Percentiles rank a stretch among this genome's conserved stretches.
These are phyloP conservation scores for Lasioglossum figueresi DNA, from an alignment of 2,888 invertebrate genomes.

Conservation along the genomic window DNA sequence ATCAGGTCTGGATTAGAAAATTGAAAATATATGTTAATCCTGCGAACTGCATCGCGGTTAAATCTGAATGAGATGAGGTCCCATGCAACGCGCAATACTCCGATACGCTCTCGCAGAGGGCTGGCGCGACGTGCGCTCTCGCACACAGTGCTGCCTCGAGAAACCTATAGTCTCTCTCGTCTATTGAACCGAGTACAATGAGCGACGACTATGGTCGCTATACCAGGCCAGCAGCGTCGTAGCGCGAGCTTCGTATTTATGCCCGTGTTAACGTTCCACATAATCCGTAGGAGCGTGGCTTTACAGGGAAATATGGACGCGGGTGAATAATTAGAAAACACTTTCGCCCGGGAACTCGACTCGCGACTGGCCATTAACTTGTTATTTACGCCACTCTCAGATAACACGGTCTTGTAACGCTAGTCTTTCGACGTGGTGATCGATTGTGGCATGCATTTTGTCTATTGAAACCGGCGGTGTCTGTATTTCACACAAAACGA, in stretches of 20 bases:
- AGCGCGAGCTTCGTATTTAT: conserved; percentile 52
- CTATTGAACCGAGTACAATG: conserved; percentile 69
- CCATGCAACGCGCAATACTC: conserved; percentile 14
- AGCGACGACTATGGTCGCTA: conserved; percentile 58
- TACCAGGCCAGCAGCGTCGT: conserved; percentile 24
- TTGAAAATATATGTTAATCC: neutral
- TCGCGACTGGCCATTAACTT: conserved; percentile 18
- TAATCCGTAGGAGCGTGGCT: conserved; percentile 45
- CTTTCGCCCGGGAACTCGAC: conserved; percentile 30
- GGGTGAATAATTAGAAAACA: conserved; percentile 37
- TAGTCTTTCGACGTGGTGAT: neutral
- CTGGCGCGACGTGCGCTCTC: neutral
- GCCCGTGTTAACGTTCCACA: conserved; percentile 47
- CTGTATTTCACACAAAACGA: neutral
- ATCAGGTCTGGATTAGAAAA: neutral
- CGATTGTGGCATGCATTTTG: neutral
- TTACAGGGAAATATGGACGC: conserved; percentile 31
- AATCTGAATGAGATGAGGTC: conserved; percentile 27
- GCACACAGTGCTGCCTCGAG: conserved; percentile 19
- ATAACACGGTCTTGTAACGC: neutral
- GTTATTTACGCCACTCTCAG: conserved; percentile 18
- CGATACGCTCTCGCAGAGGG: conserved; percentile 16
- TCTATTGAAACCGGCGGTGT: neutral
- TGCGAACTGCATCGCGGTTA: conserved; percentile 30
- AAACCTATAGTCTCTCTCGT: conserved; percentile 55